phyloP scores from a whole-genome alignment of 2,797 vertebrate species.

The Gadopsis bispinosus region DNA sequence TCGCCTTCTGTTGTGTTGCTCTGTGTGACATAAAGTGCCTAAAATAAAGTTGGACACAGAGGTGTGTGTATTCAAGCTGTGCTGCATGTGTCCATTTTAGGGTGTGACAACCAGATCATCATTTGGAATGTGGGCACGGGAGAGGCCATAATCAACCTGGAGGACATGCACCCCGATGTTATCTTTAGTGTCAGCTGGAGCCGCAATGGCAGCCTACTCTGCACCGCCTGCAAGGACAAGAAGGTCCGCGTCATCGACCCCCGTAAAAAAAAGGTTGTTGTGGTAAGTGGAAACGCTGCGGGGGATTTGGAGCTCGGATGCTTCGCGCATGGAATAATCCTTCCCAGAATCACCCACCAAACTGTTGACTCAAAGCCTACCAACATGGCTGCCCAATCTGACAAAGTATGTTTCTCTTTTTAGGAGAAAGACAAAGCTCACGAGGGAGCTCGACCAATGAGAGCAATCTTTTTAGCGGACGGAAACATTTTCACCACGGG shows the following conservation, averaged over 20 bases:
- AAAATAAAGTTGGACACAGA: constrained; percentile 61
- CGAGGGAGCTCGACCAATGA: constrained; percentile 95
- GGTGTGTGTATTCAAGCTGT: constrained; percentile 38
- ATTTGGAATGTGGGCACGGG: constrained; percentile 98
- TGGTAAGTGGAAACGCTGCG: constrained; percentile 84
- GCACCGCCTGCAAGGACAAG: constrained; percentile 98
- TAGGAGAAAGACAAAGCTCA: constrained; percentile 99
- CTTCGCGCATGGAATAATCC: background rate
- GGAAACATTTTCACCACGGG: constrained; percentile 98
- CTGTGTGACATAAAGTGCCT: constrained; percentile 41
- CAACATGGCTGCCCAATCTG: constrained; percentile 32
- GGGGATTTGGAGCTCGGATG: background rate
- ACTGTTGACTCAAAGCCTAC: constrained; percentile 10
- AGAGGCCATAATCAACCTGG: constrained; percentile 92
- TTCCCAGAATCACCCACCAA: constrained; percentile 18
- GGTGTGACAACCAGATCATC: constrained; percentile 94
- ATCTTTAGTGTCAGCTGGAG: constrained; percentile 98
- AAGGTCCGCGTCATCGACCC: constrained; percentile 96
- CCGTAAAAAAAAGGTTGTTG: constrained; percentile 91
- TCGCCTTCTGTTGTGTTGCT: constrained; percentile 20
- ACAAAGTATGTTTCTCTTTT: constrained; percentile 63
- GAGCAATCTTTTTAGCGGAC: constrained; percentile 95
- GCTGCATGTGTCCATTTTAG: constrained; percentile 76
- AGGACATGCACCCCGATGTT: constrained; percentile 97
- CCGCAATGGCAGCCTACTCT: constrained; percentile 94